Conservation (phyloP, 2,113 vertebrate genomes). For the Craseonycteris thonglongyai region DNA sequence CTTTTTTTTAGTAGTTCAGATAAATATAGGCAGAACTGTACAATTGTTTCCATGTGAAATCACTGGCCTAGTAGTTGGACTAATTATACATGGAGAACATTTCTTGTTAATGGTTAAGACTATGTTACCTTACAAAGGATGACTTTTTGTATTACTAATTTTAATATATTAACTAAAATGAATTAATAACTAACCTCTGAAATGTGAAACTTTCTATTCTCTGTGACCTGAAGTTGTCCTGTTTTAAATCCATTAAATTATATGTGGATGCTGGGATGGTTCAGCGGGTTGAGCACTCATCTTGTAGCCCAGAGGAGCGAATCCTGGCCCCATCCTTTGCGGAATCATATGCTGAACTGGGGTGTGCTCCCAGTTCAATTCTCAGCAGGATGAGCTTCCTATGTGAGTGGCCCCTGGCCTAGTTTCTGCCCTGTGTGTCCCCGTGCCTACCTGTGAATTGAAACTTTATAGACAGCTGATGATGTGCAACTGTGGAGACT, state of each 20-base stretch:
- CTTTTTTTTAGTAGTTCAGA: not conserved
- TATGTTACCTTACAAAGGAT: not conserved
- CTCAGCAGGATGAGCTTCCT: too few relatives aligned
- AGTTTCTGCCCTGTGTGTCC: too few relatives aligned
- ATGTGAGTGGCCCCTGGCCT: too few relatives aligned
- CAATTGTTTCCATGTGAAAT: not conserved
- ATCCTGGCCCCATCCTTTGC: too few relatives aligned
- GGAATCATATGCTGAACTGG: too few relatives aligned
- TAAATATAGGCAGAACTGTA: not conserved
- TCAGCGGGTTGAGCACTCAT: too few relatives aligned
- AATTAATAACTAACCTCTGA: constrained; percentile 45
- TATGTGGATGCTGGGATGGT: too few relatives aligned
- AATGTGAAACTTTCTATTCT: constrained; percentile 62
- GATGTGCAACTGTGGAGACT: too few relatives aligned
- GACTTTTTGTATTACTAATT: constrained; percentile 34
- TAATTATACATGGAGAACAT: not conserved
- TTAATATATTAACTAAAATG: constrained; percentile 67
- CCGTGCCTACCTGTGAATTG: too few relatives aligned
- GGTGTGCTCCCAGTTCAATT: too few relatives aligned
- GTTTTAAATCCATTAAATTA: constrained; percentile 72
- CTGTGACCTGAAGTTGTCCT: constrained; percentile 21
- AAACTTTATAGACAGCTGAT: too few relatives aligned
- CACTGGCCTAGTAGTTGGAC: not conserved
- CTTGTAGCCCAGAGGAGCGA: too few relatives aligned
- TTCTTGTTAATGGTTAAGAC: not conserved